A percentile compares a stretch with the other conserved stretches of the same genome.
Evolutionary conservation across 2,888 invertebrate genomes (phyloP).

Genomic region (Hanleya hanleyi): DNA sequence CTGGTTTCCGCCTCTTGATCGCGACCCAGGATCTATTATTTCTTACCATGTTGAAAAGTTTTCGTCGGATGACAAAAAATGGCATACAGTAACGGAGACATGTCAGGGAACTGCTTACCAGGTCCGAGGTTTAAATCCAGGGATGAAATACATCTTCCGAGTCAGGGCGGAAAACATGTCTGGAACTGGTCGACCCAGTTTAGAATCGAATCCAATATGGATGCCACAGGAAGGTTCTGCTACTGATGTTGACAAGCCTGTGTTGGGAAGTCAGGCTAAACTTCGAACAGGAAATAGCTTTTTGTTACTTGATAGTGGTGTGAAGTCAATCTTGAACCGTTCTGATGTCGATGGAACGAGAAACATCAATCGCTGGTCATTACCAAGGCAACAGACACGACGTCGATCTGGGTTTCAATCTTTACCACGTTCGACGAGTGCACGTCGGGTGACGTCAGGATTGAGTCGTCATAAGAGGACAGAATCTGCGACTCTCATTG

Average conservation of each 20-base stretch:
- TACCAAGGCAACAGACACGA: background rate
- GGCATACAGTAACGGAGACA: constrained; percentile 54
- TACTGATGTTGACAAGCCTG: too few relatives aligned
- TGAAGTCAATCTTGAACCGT: constrained; percentile 43
- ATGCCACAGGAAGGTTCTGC: background rate
- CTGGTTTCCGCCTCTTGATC: constrained; percentile 70
- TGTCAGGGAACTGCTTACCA: constrained; percentile 60
- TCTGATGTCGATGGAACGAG: constrained; percentile 37
- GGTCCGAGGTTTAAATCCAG: constrained; percentile 51
- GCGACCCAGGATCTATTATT: constrained; percentile 49
- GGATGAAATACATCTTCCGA: constrained; percentile 53
- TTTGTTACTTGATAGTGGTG: constrained; percentile 43
- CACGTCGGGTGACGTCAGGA: too few relatives aligned
- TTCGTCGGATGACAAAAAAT: constrained; percentile 41
- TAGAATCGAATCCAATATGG: constrained; percentile 76
- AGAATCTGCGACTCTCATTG: too few relatives aligned
- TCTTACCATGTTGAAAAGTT: constrained; percentile 53
- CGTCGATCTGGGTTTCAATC: background rate
- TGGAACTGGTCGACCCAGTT: constrained; percentile 57
- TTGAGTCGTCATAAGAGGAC: too few relatives aligned
- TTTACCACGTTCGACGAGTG: background rate
- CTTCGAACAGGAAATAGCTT: constrained; percentile 48
- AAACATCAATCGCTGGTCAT: background rate
- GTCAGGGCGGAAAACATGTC: constrained; percentile 59
- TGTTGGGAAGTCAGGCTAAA: too few relatives aligned